A percentile compares a stretch with the other conserved stretches of the same genome.
phyloP scores from a whole-genome alignment of 2,113 vertebrate genomes.

The Morone chrysops region DNA sequence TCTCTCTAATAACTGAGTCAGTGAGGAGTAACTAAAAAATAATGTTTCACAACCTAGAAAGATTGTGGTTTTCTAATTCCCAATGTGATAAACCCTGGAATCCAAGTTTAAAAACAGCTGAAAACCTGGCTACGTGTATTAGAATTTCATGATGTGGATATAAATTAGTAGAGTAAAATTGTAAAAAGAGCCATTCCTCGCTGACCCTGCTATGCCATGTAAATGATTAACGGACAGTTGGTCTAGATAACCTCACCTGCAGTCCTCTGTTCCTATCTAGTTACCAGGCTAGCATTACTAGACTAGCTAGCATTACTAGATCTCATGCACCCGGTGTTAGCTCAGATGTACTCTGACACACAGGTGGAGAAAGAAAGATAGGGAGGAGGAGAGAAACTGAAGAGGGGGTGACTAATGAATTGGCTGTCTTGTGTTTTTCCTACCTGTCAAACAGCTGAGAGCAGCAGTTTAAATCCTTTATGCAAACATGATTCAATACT shows the following conservation, averaged over 20 bases:
- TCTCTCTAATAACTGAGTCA: slow-evolving; percentile 27
- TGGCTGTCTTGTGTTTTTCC: slow-evolving; percentile 51
- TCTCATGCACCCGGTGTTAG: slow-evolving; percentile 40
- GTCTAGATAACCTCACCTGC: slow-evolving; percentile 36
- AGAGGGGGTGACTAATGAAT: slow-evolving; percentile 60
- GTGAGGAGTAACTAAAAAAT: background rate
- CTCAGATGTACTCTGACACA: slow-evolving; percentile 51
- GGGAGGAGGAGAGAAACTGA: slow-evolving; percentile 43
- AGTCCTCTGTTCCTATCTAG: slow-evolving; percentile 67
- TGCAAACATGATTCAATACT: slow-evolving; percentile 36
- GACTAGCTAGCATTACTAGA: slow-evolving; percentile 68
- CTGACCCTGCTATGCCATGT: slow-evolving; percentile 21
- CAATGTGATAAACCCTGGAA: background rate
- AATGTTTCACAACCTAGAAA: background rate
- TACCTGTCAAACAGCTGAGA: slow-evolving; percentile 41
- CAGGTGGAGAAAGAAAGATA: slow-evolving; percentile 4
- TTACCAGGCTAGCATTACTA: slow-evolving; percentile 74
- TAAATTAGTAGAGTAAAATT: background rate
- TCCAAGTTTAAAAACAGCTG: slow-evolving; percentile 15
- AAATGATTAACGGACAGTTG: slow-evolving; percentile 70
- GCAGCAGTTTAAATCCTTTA: slow-evolving; percentile 13
- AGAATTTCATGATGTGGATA: background rate
- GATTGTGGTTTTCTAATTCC: background rate
- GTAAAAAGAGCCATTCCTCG: slow-evolving; percentile 8
- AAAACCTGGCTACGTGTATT: background rate